Conservation (phyloP, 1,140 invertebrate genomes). For the Euwallacea similis region DNA sequence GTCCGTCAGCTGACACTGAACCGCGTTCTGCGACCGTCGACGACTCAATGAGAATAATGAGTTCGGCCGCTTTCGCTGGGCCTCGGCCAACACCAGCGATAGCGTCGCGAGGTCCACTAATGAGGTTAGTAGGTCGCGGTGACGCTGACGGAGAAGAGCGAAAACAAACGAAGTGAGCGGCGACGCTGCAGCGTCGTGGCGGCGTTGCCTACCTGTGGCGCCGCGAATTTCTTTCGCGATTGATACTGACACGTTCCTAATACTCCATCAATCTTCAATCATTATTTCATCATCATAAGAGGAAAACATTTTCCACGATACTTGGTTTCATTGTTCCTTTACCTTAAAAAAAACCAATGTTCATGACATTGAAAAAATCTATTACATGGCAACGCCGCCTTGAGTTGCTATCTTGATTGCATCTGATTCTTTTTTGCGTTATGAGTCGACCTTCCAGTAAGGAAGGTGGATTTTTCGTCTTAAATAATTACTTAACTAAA, state of each 20-base stretch:
- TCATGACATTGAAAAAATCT: too few relatives aligned
- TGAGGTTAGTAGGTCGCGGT: conserved; percentile 53
- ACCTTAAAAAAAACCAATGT: too few relatives aligned
- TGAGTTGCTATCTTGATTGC: neutral
- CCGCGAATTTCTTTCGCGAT: too few relatives aligned
- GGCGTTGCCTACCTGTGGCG: conserved; percentile 21
- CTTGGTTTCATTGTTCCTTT: too few relatives aligned
- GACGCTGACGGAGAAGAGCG: conserved; percentile 49
- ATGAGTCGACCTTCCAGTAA: neutral
- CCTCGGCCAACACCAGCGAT: conserved; percentile 27
- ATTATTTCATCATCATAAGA: too few relatives aligned
- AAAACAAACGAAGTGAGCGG: conserved; percentile 37
- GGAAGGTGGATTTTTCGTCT: conserved; percentile 1
- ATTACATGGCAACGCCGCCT: neutral
- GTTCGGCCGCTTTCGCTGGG: conserved; percentile 31
- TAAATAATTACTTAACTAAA: neutral
- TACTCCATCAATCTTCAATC: too few relatives aligned
- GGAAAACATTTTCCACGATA: too few relatives aligned
- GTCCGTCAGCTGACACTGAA: conserved; percentile 28
- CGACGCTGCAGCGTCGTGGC: conserved; percentile 40
- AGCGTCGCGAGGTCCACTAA: conserved; percentile 49
- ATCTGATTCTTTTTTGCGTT: neutral
- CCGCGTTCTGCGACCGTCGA: conserved; percentile 41
- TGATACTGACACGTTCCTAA: too few relatives aligned
- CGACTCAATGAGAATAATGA: conserved; percentile 45